Conservation (phyloP, 2,888 invertebrate species). For the Trichogramma evanescens region DNA sequence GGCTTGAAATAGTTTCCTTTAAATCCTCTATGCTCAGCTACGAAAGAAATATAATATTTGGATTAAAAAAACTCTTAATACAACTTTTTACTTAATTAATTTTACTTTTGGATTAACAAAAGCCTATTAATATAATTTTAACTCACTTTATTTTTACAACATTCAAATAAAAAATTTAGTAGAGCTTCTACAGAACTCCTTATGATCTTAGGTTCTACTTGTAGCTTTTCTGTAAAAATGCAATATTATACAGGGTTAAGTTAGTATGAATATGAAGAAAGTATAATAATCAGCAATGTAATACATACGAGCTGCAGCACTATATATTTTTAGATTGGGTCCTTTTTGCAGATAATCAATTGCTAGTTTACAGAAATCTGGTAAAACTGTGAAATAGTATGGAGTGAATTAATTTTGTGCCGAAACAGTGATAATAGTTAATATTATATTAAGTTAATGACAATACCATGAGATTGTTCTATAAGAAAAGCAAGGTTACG, state of each 20-base stretch:
- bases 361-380: constrained; percentile 65
- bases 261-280: neutral
- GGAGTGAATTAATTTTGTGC: neutral
- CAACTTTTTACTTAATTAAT: neutral
- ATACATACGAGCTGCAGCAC: constrained; percentile 56
- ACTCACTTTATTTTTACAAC: constrained; percentile 63
- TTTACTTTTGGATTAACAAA: neutral
- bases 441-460: neutral
- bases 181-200: constrained; percentile 65
- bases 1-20: constrained; percentile 46
- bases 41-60: constrained; percentile 19
- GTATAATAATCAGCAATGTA: neutral
- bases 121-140: neutral
- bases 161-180: constrained; percentile 65
- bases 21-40: constrained; percentile 50
- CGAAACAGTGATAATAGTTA: neutral
- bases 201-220: constrained; percentile 51
- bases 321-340: constrained; percentile 57
- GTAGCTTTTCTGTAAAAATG: constrained; percentile 54
- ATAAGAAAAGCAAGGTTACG: constrained; percentile 47
- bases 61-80: neutral
- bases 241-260: neutral
- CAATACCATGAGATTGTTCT: constrained; percentile 51
- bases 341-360: constrained; percentile 63
- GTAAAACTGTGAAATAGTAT: constrained; percentile 51